A percentile compares a stretch with the other conserved stretches of the same genome.
These are phyloP conservation scores for Hirundichthys speculiger DNA, from an alignment of 2,113 vertebrate species.

Conservation along the genomic window DNA sequence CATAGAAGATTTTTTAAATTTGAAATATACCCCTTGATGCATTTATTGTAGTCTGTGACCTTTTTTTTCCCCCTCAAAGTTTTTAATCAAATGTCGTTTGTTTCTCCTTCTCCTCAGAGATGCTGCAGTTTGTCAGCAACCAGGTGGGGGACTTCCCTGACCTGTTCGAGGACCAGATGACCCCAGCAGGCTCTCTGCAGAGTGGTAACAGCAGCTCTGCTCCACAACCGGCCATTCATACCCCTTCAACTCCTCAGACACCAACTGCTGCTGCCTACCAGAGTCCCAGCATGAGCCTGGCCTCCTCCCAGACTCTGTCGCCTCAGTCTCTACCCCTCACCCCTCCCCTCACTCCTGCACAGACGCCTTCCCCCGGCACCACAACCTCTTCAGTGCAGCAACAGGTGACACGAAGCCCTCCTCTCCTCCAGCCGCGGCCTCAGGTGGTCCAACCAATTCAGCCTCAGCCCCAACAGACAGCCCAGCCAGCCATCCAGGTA, in stretches of 20 bases:
- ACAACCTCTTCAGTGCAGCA: constrained; percentile 40
- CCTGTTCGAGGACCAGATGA: constrained; percentile 90
- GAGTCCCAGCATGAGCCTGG: constrained; percentile 54
- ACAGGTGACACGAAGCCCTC: constrained; percentile 79
- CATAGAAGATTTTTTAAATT: no score
- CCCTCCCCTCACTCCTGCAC: constrained; percentile 73
- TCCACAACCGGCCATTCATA: constrained; percentile 38
- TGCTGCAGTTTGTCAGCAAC: constrained; percentile 98
- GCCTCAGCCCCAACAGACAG: constrained; percentile 68
- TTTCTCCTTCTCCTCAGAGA: constrained; percentile 81
- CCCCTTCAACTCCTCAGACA: constrained; percentile 45
- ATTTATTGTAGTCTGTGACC: no score
- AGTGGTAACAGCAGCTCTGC: neutral
- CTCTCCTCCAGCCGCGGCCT: constrained; percentile 88
- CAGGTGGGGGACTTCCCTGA: constrained; percentile 95
- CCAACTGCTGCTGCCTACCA: constrained; percentile 46
- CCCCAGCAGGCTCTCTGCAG: constrained; percentile 57
- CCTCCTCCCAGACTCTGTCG: constrained; percentile 74
- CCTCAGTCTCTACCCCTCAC: constrained; percentile 70
- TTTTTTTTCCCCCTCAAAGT: no score
- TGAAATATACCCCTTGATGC: no score
- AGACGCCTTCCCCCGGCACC: constrained; percentile 54
- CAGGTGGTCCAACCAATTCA: constrained; percentile 75
- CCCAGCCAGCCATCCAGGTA: constrained; percentile 74
- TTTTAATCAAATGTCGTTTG: neutral